phyloP scores from a whole-genome alignment of 2,113 vertebrate species.

The Bambusicola thoracicus region DNA sequence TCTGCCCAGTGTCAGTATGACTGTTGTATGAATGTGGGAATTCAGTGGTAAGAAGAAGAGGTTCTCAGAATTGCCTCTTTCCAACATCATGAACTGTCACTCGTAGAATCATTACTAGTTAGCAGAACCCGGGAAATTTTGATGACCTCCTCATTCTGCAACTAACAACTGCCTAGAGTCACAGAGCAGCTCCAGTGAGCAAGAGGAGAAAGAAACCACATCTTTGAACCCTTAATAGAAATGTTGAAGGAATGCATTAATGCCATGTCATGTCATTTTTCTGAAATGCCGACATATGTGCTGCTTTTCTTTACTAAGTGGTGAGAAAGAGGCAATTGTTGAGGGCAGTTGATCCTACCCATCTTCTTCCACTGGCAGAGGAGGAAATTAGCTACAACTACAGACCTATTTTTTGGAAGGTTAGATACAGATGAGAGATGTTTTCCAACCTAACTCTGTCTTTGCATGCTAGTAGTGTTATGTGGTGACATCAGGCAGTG shows the following conservation, averaged over 20 bases:
- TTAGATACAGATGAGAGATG: not conserved
- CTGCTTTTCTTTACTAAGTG: not conserved
- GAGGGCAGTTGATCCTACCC: not conserved
- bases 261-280: not conserved
- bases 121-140: not conserved
- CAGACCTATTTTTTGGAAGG: not conserved
- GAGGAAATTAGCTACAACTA: not conserved
- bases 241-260: not conserved
- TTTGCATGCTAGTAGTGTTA: not conserved
- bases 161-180: not conserved
- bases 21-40: not conserved
- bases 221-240: not conserved
- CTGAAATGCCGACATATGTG: not conserved
- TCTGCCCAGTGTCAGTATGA: not conserved
- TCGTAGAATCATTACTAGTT: not conserved
- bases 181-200: not conserved
- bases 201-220: not conserved
- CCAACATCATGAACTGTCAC: not conserved
- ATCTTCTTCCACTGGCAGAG: not conserved
- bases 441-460: not conserved
- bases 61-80: not conserved
- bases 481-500: not conserved
- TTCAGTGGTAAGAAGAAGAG: not conserved
- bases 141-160: fast-evolving
- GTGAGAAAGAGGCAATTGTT: not conserved